Base-by-base conservation (phyloP, 1,140 invertebrate species). In the Phymastichus coffea region DNA sequence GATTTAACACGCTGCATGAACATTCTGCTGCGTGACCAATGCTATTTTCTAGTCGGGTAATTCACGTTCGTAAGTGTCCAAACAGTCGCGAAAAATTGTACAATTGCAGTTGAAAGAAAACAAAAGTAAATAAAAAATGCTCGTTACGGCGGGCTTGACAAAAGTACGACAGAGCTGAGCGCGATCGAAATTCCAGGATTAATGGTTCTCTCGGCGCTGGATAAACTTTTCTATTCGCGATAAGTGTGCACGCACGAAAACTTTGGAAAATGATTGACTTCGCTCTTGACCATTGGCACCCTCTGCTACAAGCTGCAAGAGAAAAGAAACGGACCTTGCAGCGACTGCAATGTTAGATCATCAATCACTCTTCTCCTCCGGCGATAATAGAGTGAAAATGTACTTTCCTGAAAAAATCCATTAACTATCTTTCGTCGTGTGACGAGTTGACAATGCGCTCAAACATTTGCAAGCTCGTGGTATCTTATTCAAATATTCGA, bases 191-290 rank as follows among this genome's bases (percentile, higher is more conserved):
- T 38, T 12, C 17, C 8, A 33, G 23, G 33, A 60, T 60, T 46
- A 53, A 60, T 54, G 43, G 47, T 47, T 7, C n/a, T n/a, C n/a
- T 46, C n/a, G n/a, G n/a, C 4, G 7, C 12, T 10, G 7, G 44
- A 14, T 35, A 43, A 52, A 53, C 37, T 53, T 53, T 53, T 41
- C 51, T 25, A 53, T 53, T 41, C 37, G 37, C 51, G 30, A 53
- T 28, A 28, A 25, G 37, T 25, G 35, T 20, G n/a, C n/a, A n/a
- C 22, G 22, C 41, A 44, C 17, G 38, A 43, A n/a, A 55, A 28
- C 9, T 60, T 53, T 38, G 7, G 33, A 46, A 54, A 60, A 60
- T 54, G 35, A 53, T 60, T 53, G 43, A 54, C 33, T 60, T 20
- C 3, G 17, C 41, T 38, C 23, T 12, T 52, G 49, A 46, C 35